Base-by-base conservation (phyloP, 2,888 invertebrate genomes). In the Cyclophora albipunctata region DNA sequence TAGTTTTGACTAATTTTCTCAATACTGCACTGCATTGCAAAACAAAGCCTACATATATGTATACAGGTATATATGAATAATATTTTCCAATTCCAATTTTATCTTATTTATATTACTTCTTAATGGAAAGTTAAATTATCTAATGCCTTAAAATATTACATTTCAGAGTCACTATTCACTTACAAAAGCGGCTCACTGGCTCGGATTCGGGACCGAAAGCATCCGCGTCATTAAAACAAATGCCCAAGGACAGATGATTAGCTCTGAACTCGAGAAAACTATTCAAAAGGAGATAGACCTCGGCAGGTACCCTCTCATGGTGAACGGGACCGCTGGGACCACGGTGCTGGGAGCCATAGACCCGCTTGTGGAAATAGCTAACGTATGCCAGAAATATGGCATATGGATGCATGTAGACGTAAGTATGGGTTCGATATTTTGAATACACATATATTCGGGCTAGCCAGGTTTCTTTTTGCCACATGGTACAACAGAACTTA, bases 381-480 rank as follows among this genome's bases (percentile, higher is more conserved):
- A 91, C 49, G 75, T 96, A 6, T 96, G 96, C 65, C 67, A 89
- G 56, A 90, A 91, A 54, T 87, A 94, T 69, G 80, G 83, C 0
- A 69, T 96, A 5, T 96, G 96, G 96, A 79, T 96, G 70, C 96
- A 96, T 77, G 93, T 95, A 56, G 96, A 96, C 84, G 94, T 93
- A 72, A 81, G 92, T 87, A 67, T 37, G 4, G 7, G n/a, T 40
- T 40, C 0, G 5, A 40, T 40, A 40, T 20, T 20, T 20, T 20
- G 1, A 20, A 20, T 20, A 20, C 20, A 20, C 20, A 20, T 20
- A 20, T 20, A 20, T 20, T 20, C 2, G 20, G 20, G 20, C 2
- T 20, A 20, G 20, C 20, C 20, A 20, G 20, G 20, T 2, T 20
- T 20, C 20, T 20, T 2, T 1, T 20, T 20, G 20, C 20, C 20